Base-by-base conservation (phyloP, 1,140 invertebrate species). In the Temnothorax longispinosus region DNA sequence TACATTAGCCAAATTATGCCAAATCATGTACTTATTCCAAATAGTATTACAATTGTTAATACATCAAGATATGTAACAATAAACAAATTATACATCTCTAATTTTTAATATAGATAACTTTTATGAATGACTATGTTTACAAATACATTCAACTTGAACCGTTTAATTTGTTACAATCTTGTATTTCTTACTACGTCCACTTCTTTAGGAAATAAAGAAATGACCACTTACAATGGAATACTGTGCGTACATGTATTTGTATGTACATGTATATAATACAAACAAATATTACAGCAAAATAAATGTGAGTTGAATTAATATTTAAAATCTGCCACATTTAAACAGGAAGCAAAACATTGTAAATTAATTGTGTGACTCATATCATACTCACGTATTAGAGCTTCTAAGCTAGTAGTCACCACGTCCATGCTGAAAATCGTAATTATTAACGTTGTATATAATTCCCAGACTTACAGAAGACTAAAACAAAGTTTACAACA, bases 401-500 rank as follows among this genome's bases (percentile, higher is more conserved):
- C 93, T 72, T 95, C 94, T 13, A 94, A 89, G 76, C 94, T 95
- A 32, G 93, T 94, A 10, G 93, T 94, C 44, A 95, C 92, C 58
- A 94, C 93, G 90, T 95, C 93, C 94, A 94, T 95, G 15, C 87
- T 86, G 91, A 88, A 76, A 11, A 44, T 41, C 52, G 13, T 32
- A 77, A 47, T 58, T 21, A 21, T 78, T 72, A 35, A 58, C 15
- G 13, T 3, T 85, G 38, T 27, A 58, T 75, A 47, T 35, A 82
- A 82, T 15, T 84, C 6, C 6, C 18, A 18, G 41, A 74, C 3
- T 13, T 75, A 18, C 8, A 41, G 10, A 2, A 69, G 8, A 56
- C 5, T 84, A 84, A 60, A 74, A 54, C 8, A 0, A 27, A 58
- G 21, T 4, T 41, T 41, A 5, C 18, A 72, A 13, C 80, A 82